Base-by-base conservation (phyloP, 1,140 invertebrate genomes). In the Halyomorpha halys region DNA sequence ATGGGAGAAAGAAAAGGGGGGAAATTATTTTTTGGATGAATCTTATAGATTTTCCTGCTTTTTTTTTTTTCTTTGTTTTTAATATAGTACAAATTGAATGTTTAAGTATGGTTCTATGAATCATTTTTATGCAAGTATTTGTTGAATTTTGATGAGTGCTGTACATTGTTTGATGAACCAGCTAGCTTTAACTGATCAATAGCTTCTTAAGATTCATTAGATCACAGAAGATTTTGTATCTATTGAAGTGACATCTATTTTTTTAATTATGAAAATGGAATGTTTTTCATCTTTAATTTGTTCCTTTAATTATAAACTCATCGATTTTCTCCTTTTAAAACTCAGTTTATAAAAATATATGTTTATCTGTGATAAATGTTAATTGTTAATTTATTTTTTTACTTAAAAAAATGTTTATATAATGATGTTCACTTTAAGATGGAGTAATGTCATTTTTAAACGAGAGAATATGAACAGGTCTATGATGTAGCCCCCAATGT, bases 391-490 rank as follows among this genome's bases (percentile, higher is more conserved):
- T 66, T 66, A 62, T 66, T 66, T 66, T 64, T 68, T 62, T 66
- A 56, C 53, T 23, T 23, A 56, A 66, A 61, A 62, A 61, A 66
- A 59, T 68, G 53, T 66, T 63, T 67, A 62, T 67, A 67, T 61
- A 61, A 64, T 68, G 67, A 66, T 68, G 67, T 68, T 68, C 67
- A 68, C 67, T 68, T 68, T 68, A 60, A 66, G 65, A 66, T 64
- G 65, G 62, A 68, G 67, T 68, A 68, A 68, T 66, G 63, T 68
- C 67, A 66, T 68, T 66, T 67, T 65, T 68, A 63, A 66, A 65
- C 64, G 49, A 63, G 27, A 47, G 44, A 60, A 66, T 59, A 59
- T 64, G 53, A 30, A 11, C 27, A 44, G 39, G 18, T 51, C 27
- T 44, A 34, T 18, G 18, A 44, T 15, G 18, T 19, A 61, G 44